Conservation (phyloP, 2,888 invertebrate species). For the Dolichopus griseipennis region DNA sequence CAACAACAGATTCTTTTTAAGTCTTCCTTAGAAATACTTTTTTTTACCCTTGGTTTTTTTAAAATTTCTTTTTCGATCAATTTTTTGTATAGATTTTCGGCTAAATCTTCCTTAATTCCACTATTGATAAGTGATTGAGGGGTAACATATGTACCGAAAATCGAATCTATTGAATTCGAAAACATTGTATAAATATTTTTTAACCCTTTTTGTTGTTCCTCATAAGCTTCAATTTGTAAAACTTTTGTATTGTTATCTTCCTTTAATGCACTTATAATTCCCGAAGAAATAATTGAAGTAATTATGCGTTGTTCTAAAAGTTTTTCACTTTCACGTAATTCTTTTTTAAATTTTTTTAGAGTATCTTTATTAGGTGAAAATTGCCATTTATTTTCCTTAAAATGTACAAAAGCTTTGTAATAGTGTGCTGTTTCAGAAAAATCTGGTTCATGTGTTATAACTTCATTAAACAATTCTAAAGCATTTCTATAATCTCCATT, state of each 20-base stretch:
- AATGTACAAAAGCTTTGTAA: neutral
- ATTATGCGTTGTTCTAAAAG: conserved; percentile 8
- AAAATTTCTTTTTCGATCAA: neutral
- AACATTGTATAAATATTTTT: neutral
- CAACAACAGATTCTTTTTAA: neutral
- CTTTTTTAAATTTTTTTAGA: conserved; percentile 7
- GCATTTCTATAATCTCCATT: neutral
- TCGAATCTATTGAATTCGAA: neutral
- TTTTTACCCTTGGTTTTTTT: neutral
- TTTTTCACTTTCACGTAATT: conserved; percentile 13
- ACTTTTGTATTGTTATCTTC: conserved; percentile 11
- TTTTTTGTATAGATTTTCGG: neutral
- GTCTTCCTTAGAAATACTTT: neutral
- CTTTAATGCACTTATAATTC: conserved; percentile 9
- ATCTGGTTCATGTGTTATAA: neutral
- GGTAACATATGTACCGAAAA: neutral
- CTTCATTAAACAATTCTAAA: neutral
- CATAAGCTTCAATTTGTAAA: conserved; percentile 13
- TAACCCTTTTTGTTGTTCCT: conserved; percentile 14
- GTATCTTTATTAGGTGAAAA: neutral
- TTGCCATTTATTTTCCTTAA: neutral
- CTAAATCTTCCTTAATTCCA: neutral
- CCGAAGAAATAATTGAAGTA: conserved; percentile 8
- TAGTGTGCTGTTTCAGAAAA: conserved; percentile 13
- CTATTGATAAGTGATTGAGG: neutral